Evolutionary conservation across 2,797 vertebrate genomes (phyloP).

Genomic region (Masticophis lateralis): DNA sequence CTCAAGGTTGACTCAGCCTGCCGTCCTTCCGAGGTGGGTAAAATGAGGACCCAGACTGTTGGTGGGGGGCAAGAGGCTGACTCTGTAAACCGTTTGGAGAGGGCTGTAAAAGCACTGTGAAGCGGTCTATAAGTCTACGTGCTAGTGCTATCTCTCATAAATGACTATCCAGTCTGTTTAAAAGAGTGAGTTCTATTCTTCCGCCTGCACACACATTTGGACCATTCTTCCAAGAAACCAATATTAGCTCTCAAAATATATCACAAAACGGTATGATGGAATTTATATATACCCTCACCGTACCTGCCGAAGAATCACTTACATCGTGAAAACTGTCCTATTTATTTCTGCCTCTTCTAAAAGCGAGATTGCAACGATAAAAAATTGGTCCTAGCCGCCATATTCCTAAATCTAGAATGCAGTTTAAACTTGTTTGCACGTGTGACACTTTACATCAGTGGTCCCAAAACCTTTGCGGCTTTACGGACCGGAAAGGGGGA

Average conservation of each 20-base stretch:
- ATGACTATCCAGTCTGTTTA: neutral
- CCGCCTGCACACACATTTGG: neutral
- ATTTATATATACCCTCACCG: conserved; percentile 2
- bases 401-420: conserved; percentile 39
- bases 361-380: conserved; percentile 1
- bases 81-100: too few relatives aligned
- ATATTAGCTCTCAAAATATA: conserved; percentile 15
- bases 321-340: conserved; percentile 32
- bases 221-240: conserved; percentile 14
- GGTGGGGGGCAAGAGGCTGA: too few relatives aligned
- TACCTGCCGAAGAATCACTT: neutral
- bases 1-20: too few relatives aligned
- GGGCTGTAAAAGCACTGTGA: too few relatives aligned
- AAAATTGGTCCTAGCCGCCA: conserved; percentile 39
- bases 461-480: too few relatives aligned
- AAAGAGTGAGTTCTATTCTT: neutral
- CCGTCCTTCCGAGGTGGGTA: too few relatives aligned
- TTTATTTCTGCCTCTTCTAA: conserved; percentile 27
- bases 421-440: conserved; percentile 51
- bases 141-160: neutral
- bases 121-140: too few relatives aligned
- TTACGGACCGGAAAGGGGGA: accelerated
- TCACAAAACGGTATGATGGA: conserved; percentile 16
- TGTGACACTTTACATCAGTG: conserved; percentile 54
- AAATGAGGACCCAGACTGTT: too few relatives aligned